Evolutionary conservation across 2,113 vertebrate species (phyloP), one percentile per base, ranked within the genome.

Genomic region (Heteronetta atricapilla): DNA sequence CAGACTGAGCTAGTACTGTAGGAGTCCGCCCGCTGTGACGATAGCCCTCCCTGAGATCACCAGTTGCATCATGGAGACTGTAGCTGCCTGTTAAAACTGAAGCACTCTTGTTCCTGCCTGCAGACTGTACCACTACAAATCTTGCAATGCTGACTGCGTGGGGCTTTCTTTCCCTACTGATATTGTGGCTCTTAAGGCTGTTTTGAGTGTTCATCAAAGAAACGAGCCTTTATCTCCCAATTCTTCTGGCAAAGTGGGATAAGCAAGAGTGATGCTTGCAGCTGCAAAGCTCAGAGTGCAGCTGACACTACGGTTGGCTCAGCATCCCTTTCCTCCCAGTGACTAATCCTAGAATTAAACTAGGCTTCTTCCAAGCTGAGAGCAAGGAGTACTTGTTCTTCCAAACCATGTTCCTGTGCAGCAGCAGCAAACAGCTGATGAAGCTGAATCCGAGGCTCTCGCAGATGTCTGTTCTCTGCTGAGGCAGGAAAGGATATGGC

Each of bases 261-360:
- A 38, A 82, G 50, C 2, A 0, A 70, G 60, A 94, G 46, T 25
- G 77, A 67, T 0, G 8, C n/a, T 80, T 89, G 63, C 89, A 92
- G 73, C 91, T 92, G 73, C 74, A 70, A 66, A 82, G 31, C 93
- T 86, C 55, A 38, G 63, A 83, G 64, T 60, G 82, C 78, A 74
- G 86, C 87, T 92, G 73, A 83, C 31, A 23, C 55, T 68, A 55
- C 29, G 83, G 28, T 64, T 70, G 87, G 83, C 84, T 95, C 89
- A 89, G 74, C 77, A 86, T 28, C 64, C 62, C 74, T n/a, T 88
- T 66, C 64, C 80, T 83, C 86, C 77, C 64, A 70, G 36, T 18
- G 6, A 89, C 63, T 76, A 78, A 92, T 63, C 31, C 52, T 79
- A 78, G 58, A 89, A 89, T 80, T 74, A 86, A 88, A 53, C 3